Conservation (phyloP, 2,797 vertebrate genomes). For the Lemur catta region DNA sequence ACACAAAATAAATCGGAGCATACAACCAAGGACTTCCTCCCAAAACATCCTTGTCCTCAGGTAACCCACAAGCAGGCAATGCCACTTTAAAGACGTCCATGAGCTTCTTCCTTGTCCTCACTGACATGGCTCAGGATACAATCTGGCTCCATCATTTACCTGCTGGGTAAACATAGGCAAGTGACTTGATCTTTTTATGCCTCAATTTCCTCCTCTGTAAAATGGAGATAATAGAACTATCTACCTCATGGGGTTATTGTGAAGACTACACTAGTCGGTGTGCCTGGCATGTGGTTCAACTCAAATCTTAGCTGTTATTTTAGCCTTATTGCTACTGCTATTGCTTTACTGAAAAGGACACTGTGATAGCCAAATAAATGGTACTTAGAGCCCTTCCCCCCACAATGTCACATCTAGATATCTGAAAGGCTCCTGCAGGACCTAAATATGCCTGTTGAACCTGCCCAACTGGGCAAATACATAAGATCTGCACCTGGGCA, state of each 20-base stretch:
- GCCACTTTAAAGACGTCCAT: background rate
- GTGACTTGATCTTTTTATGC: background rate
- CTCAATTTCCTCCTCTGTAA: conserved; percentile 25
- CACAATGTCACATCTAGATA: background rate
- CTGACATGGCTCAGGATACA: background rate
- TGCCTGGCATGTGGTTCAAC: background rate
- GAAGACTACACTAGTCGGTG: background rate
- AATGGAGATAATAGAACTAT: background rate
- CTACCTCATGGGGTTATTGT: background rate
- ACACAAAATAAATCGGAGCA: background rate
- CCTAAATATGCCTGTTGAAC: background rate
- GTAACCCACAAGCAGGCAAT: background rate
- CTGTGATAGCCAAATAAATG: background rate
- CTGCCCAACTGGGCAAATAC: background rate
- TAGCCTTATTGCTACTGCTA: background rate
- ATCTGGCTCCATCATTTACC: background rate
- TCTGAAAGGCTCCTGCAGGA: background rate
- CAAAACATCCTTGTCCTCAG: background rate
- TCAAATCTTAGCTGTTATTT: background rate
- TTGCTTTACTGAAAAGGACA: background rate
- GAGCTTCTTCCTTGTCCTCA: background rate
- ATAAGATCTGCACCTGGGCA: background rate
- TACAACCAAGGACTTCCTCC: background rate
- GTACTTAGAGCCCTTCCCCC: background rate
- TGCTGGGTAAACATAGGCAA: background rate